Evolutionary conservation across 2,888 invertebrate species (phyloP).

Genomic region (Epiperipatus broadwayi): DNA sequence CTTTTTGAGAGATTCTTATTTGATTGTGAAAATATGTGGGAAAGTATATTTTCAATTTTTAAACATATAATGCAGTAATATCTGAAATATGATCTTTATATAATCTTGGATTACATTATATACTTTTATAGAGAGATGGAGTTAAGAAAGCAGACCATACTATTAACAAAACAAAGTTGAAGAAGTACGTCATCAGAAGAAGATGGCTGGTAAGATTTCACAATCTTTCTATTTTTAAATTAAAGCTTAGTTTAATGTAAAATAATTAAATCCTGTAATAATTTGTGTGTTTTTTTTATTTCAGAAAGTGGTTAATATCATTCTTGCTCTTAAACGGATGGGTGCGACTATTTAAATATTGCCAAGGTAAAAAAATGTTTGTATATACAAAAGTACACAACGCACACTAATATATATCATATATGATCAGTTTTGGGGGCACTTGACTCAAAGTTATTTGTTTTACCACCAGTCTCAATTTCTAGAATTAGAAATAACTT

Average conservation of each 20-base stretch:
- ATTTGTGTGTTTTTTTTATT: conserved; percentile 10
- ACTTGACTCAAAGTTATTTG: no score
- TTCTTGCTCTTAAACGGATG: conserved; percentile 66
- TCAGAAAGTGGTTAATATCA: conserved; percentile 66
- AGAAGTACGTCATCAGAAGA: conserved; percentile 68
- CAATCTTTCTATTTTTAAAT: not conserved
- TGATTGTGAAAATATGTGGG: no score
- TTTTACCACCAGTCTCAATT: no score
- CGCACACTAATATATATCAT: no score
- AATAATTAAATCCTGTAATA: not conserved
- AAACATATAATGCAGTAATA: no score
- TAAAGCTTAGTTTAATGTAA: conserved; percentile 10
- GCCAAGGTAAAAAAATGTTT: no score
- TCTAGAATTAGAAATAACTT: no score
- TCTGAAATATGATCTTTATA: no score
- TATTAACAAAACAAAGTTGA: conserved; percentile 56
- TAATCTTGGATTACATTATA: conserved; percentile 1
- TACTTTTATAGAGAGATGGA: conserved; percentile 15
- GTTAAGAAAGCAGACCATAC: conserved; percentile 34
- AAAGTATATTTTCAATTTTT: no score
- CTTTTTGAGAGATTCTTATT: no score
- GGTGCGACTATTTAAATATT: conserved; percentile 31
- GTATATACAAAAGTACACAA: no score
- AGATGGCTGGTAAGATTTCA: conserved; percentile 42
- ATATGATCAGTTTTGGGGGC: no score